These are phyloP conservation scores for Cephus sareptanus DNA, from an alignment of 2,888 invertebrate species.

Conservation along the genomic window DNA sequence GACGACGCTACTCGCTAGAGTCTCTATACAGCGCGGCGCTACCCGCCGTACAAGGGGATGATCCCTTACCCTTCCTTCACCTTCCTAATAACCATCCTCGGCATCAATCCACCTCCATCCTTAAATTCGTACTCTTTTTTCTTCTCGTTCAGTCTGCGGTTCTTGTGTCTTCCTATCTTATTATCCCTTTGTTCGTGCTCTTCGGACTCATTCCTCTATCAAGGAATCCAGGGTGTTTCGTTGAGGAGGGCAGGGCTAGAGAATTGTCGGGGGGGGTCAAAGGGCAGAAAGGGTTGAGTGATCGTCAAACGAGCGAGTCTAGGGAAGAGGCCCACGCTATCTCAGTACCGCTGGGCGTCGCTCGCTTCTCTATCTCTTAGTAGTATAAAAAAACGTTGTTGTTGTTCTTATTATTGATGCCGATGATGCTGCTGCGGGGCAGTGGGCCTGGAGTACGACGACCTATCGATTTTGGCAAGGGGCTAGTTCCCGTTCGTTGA, in stretches of 20 bases:
- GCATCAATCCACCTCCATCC: too few relatives aligned
- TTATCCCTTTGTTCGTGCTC: not conserved
- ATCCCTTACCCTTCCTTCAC: constrained; percentile 7
- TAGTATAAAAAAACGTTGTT: constrained; percentile 58
- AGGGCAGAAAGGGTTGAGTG: not conserved
- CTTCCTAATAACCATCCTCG: too few relatives aligned
- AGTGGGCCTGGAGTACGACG: constrained; percentile 59
- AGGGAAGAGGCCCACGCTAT: constrained; percentile 12
- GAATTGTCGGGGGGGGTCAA: not conserved
- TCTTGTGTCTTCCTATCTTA: constrained; percentile 2
- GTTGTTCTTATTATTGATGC: constrained; percentile 44
- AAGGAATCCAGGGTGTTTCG: too few relatives aligned
- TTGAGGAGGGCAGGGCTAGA: too few relatives aligned
- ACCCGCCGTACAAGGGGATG: constrained; percentile 51
- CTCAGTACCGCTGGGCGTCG: constrained; percentile 27
- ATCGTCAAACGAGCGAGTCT: constrained; percentile 2
- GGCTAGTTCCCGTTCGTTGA: constrained; percentile 71
- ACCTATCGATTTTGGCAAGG: constrained; percentile 25
- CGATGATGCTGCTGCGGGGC: constrained; percentile 55
- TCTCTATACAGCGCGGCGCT: constrained; percentile 61
- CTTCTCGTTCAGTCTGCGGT: constrained; percentile 16
- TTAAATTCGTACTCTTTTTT: not conserved
- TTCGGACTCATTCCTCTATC: too few relatives aligned
- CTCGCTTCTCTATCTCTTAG: constrained; percentile 30
- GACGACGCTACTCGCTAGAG: constrained; percentile 56